These are phyloP conservation scores for Etheostoma perlongum DNA, from an alignment of 2,797 vertebrate species.

Conservation along the genomic window DNA sequence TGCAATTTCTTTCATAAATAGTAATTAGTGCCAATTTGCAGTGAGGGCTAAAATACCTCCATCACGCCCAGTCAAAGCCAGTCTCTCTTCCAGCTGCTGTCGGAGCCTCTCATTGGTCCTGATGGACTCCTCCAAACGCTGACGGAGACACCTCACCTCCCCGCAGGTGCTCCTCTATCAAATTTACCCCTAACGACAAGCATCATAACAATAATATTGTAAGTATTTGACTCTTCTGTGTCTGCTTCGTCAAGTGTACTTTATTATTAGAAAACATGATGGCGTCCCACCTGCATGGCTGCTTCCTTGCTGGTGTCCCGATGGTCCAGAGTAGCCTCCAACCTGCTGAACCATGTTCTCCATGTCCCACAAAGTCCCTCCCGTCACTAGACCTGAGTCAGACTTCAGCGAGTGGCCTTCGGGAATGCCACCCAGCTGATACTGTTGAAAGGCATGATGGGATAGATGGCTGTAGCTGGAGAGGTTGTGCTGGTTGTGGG, in stretches of 20 bases:
- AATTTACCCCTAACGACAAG: slow-evolving; percentile 82
- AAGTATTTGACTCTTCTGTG: not conserved
- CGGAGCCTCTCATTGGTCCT: slow-evolving; percentile 92
- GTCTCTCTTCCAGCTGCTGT: slow-evolving; percentile 90
- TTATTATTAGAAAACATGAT: not conserved
- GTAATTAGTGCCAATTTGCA: not conserved
- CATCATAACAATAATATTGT: not conserved
- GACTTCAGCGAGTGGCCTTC: slow-evolving; percentile 69
- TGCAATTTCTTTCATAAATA: not conserved
- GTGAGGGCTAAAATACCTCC: slow-evolving; percentile 75
- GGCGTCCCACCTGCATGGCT: slow-evolving; percentile 84
- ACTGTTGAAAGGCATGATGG: slow-evolving; percentile 82
- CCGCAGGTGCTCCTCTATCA: slow-evolving; percentile 92
- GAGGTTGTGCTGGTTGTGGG: slow-evolving; percentile 67
- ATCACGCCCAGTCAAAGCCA: slow-evolving; percentile 79
- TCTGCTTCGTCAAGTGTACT: not conserved
- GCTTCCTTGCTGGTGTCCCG: slow-evolving; percentile 72
- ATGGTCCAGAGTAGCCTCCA: slow-evolving; percentile 75
- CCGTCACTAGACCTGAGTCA: slow-evolving; percentile 65
- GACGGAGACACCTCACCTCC: slow-evolving; percentile 93
- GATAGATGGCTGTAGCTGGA: slow-evolving; percentile 76
- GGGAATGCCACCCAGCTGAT: slow-evolving; percentile 72
- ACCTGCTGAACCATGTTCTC: slow-evolving; percentile 69
- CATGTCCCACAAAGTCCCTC: slow-evolving; percentile 79
- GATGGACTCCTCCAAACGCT: slow-evolving; percentile 95